Evolutionary conservation across 2,888 invertebrate species (phyloP), one percentile per base, ranked within the genome.

Genomic region (Cheilosia vulpina): DNA sequence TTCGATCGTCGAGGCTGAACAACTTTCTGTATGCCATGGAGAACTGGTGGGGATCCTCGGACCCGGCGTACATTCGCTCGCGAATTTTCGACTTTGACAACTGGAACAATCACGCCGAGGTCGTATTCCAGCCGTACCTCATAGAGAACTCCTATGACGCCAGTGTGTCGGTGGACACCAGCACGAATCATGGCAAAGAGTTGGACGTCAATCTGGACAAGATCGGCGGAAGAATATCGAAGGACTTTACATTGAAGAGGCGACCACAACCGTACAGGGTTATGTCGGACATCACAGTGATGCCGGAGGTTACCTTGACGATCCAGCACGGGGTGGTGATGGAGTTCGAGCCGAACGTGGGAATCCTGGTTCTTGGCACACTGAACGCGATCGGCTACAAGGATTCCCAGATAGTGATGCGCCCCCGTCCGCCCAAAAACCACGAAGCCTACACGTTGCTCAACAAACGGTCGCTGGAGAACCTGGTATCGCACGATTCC

Each of bases 21-120:
- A 98, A 97, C 89, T 94, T 94, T 53, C 93, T 99, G 71, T 96
- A 99, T 90, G 98, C 97, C 0, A 94, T 94, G 11, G 96, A 97
- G 91, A 99, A 99, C 91, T 99, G 98, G 97, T 99, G 99, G 99
- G 99, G 99, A 13, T 96, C 96, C 3, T 93, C 93, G 0, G 94
- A 96, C 71, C 95, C 96, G 66, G 93, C 93, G 5, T 94, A 94
- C 72, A 99, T 99, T 69, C 95, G 95, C 88, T 94, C 94, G 65
- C 94, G 95, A 90, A 98, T 99, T 89, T 99, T 99, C 90, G 99
- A 99, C 92, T 99, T 99, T 92, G 98, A 99, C 91, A 99, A 99
- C 91, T 99, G 99, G 99, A 99, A 99, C 91, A 97, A 98, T 92
- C 98, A 98, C 91, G 98, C 98, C 0, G 95, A 98, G 66, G 99